Base-by-base conservation (phyloP, 2,113 vertebrate genomes). In the Menura novaehollandiae region DNA sequence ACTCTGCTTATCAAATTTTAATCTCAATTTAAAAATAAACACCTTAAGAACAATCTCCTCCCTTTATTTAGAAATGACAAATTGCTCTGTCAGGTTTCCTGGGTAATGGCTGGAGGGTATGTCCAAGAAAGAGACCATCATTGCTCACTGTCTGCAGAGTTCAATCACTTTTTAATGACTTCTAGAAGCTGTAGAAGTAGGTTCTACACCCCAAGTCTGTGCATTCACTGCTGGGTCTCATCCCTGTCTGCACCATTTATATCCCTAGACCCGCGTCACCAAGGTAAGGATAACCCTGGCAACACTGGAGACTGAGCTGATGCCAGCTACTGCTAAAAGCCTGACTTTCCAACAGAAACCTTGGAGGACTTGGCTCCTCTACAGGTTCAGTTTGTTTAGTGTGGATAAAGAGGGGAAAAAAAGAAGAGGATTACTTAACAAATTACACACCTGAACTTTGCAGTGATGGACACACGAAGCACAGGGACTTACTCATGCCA, bases 1-100 rank as follows among this genome's bases (percentile, higher is more conserved):
- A 44, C 10, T 89, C 66, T 56, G 41, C 69, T 88, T 53, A 79
- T 85, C 46, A 91, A 89, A 78, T 64, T 79, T 95, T 95, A 37
- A 89, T 82, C 59, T 78, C 66, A 2, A 23, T 85, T 95, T 91
- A 85, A 92, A 87, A 93, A 91, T 77, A 89, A 60, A 56, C n/a
- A 63, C 35, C 74, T 84, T 66, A 66, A 86, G 73, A 85, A 55
- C 52, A 60, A 82, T 55, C 39, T 78, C 33, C 39, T 71, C 35
- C 11, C 26, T 78, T 55, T 78, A 89, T 92, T 60, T 53, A 76
- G 71, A 76, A 92, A 77, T 71, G 58, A 94, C 58, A 89, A 49
- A 88, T 66, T 15, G 28, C 55, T 71, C 91, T 92, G 79, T 66
- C 82, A 89, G 33, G 30, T n/a, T 89, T 89, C 52, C 73, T 89